Base-by-base conservation (phyloP, 2,113 vertebrate genomes). In the Brachypodius melanocephalos region DNA sequence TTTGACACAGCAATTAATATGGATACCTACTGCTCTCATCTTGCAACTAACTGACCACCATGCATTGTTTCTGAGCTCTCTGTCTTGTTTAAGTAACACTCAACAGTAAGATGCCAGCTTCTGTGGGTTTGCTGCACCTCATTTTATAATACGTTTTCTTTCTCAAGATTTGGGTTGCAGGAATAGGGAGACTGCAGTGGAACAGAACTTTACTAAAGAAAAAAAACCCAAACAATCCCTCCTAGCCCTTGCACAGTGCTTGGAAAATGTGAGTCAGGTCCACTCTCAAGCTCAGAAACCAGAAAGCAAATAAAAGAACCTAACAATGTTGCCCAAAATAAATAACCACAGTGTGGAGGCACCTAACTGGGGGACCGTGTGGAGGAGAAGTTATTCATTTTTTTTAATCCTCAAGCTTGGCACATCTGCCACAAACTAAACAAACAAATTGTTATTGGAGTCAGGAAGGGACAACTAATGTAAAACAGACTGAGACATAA, bases 261-360 rank as follows among this genome's bases (percentile, higher is more conserved):
- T 80, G 94, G 95, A 95, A 95, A 96, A 87, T 76, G 46, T 94
- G 91, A 96, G 71, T 95, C 78, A 95, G 75, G 87, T 76, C 78
- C 38, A 77, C 55, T 74, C 67, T 73, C 58, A 79, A 85, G 71
- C 63, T 91, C 71, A 69, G 62, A 94, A 92, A 92, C 67, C 71
- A 95, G 75, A 94, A 76, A 89, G 89, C 71, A 93, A 95, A 96
- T 93, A 95, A 73, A 93, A 82, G 52, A 78, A 85, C 45, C 48
- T 71, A 92, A 65, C 36, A 61, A 85, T 58, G 34, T 93, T 87
- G 54, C 81, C 75, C 78, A 91, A 94, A 95, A 95, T 93, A 94
- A 93, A 95, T 88, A 90, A 71, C 90, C 90, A 68, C 81, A 77
- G 46, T 40, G 67, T 61, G 59, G 85, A 80, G 94, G 59, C 83